Conservation (phyloP, 1,140 invertebrate genomes). For the Chymomyza costata region DNA sequence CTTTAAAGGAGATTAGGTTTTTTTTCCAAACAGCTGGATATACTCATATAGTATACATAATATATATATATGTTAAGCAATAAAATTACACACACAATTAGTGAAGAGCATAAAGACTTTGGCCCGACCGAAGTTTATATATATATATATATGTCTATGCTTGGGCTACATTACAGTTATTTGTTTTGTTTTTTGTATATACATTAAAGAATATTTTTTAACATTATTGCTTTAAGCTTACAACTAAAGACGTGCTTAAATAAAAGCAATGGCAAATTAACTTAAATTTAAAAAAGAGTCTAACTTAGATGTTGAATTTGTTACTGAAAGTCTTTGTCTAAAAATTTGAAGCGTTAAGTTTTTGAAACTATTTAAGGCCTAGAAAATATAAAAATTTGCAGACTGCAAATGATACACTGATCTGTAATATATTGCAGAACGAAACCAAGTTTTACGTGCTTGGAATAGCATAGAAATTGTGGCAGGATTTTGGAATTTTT, state of each 20-base stretch:
- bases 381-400: too few species aligned
- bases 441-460: too few species aligned
- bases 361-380: too few species aligned
- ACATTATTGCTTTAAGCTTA: conserved; percentile 11
- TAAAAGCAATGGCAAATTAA: conserved; percentile 26
- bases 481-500: too few species aligned
- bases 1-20: conserved; percentile 18
- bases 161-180: too few species aligned
- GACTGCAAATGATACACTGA: too few species aligned
- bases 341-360: too few species aligned
- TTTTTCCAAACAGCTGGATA: conserved; percentile 18
- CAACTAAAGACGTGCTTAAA: too few species aligned
- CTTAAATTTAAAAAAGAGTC: conserved; percentile 14
- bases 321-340: conserved; percentile 34
- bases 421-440: too few species aligned
- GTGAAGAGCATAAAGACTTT: conserved; percentile 48
- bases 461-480: too few species aligned
- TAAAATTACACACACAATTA: conserved; percentile 25
- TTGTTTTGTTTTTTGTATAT: conserved; percentile 21
- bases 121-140: conserved; percentile 29
- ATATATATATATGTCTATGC: too few species aligned
- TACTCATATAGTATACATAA: too few species aligned
- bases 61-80: conserved; percentile 14
- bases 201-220: conserved; percentile 15
- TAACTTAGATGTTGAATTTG: conserved; percentile 3